Percentiles rank a stretch among this genome's conserved stretches.
These are phyloP conservation scores for Nomada fucata DNA, from an alignment of 2,888 invertebrate species.

Conservation along the genomic window DNA sequence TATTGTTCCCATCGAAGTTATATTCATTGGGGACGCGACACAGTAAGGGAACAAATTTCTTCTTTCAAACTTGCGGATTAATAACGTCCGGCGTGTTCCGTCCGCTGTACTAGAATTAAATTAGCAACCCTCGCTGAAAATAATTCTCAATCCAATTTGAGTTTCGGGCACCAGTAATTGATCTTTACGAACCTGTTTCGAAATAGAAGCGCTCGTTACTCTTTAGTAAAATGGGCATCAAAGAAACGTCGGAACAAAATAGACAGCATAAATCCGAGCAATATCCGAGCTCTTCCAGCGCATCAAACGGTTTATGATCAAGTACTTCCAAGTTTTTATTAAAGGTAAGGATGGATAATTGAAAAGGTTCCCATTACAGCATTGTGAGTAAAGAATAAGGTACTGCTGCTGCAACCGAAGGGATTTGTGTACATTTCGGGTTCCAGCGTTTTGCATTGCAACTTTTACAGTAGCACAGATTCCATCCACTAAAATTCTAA, in stretches of 20 bases:
- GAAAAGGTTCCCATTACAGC: neutral
- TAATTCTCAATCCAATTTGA: neutral
- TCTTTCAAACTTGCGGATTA: too few relatives aligned
- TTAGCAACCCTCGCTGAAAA: too few relatives aligned
- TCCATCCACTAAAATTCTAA: too few relatives aligned
- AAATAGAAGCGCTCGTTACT: neutral
- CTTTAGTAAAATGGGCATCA: constrained; percentile 4
- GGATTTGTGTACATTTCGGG: too few relatives aligned
- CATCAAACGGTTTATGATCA: constrained; percentile 13
- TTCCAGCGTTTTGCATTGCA: too few relatives aligned
- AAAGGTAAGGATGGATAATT: neutral
- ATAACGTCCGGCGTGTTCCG: too few relatives aligned
- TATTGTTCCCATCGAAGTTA: too few relatives aligned
- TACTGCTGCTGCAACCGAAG: neutral
- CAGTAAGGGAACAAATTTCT: too few relatives aligned
- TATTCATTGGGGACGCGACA: too few relatives aligned
- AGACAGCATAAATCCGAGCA: constrained; percentile 3
- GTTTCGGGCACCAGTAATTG: neutral
- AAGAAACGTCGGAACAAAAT: neutral
- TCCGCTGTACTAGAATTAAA: too few relatives aligned
- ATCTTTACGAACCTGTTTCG: neutral
- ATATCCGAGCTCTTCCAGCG: constrained; percentile 1
- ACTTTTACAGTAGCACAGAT: too few relatives aligned
- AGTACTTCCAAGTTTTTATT: constrained; percentile 21
- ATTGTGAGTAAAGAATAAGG: neutral